Evolutionary conservation across 2,888 invertebrate species (phyloP), one percentile per base, ranked within the genome.

Genomic region (Sminthurinus aureus): DNA sequence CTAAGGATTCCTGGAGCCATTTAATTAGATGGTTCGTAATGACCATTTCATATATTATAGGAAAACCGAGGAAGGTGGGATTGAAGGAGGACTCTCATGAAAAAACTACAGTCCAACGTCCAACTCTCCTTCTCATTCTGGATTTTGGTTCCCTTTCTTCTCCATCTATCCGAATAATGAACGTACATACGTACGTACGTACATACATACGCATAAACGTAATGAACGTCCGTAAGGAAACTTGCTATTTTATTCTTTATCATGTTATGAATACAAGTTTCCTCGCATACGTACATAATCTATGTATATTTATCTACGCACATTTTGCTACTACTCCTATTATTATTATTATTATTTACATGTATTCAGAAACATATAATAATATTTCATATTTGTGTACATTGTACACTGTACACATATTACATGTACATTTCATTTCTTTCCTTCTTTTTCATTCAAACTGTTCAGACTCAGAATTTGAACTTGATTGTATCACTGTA

Each of bases 1-100:
- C 58, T 81, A 81, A 81, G 81, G 75, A 64, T 81, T 81, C 64
- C 74, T 86, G 88, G 87, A 87, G 88, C 88, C 88, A 88, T 86
- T 88, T 88, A 88, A 88, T 88, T 88, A 87, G 87, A 88, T 85
- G 84, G 82, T 86, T 86, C 83, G 84, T 88, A 88, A 88, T 87
- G 86, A 87, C 86, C 88, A 86, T 88, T 77, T 87, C 84, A 84
- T 85, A 81, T 58, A 81, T 66, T 69, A 77, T 69, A 67, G 75
- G 71, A 71, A 26, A 22, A 26, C 13, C 20, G 71, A 24, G 26
- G 77, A 77, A 77, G 77, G 77, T 77, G 77, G 77, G 77, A 50
- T 77, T 58, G 77, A 50, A 77, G 77, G 77, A 77, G 77, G 77
- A 22, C 77, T 58, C 58, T 15, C 51, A 6, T 52, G 20, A 77